Percentiles rank a stretch among this genome's conserved stretches.
Evolutionary conservation across 2,888 invertebrate genomes (phyloP).

Genomic region (Lottia scabra): DNA sequence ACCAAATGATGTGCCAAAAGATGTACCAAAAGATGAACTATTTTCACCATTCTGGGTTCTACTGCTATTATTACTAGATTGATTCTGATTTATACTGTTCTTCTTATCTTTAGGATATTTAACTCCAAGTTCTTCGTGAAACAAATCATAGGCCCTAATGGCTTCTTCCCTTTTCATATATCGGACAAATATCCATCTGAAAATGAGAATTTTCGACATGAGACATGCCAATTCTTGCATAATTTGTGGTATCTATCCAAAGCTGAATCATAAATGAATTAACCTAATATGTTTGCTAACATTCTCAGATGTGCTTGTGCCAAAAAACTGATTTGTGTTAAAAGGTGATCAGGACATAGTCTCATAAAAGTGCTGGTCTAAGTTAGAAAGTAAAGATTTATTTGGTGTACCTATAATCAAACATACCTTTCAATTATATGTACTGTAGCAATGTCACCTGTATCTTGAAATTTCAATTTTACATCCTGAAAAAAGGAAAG

Average conservation of each 20-base stretch:
- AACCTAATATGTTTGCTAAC: too few species aligned
- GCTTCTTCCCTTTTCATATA: constrained; percentile 28
- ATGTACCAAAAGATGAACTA: not conserved
- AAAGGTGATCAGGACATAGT: too few species aligned
- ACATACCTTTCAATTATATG: constrained; percentile 26
- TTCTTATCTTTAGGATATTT: constrained; percentile 17
- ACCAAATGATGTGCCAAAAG: not conserved
- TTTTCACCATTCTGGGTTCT: not conserved
- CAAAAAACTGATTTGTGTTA: too few species aligned
- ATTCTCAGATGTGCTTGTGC: too few species aligned
- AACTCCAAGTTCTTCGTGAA: constrained; percentile 25
- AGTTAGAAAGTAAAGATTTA: too few species aligned
- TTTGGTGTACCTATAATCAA: not conserved
- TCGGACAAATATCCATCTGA: constrained; percentile 36
- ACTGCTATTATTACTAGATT: not conserved
- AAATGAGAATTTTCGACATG: too few species aligned
- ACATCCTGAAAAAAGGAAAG: constrained; percentile 30
- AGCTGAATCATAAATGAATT: too few species aligned
- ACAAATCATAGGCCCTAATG: constrained; percentile 29
- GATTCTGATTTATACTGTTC: not conserved
- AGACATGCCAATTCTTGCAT: too few species aligned
- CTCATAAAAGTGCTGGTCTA: too few species aligned
- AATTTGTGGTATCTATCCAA: too few species aligned
- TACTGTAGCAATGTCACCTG: constrained; percentile 33
- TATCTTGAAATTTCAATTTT: constrained; percentile 28